Conservation (phyloP, 2,113 vertebrate genomes). For the Perca schrenkii region DNA sequence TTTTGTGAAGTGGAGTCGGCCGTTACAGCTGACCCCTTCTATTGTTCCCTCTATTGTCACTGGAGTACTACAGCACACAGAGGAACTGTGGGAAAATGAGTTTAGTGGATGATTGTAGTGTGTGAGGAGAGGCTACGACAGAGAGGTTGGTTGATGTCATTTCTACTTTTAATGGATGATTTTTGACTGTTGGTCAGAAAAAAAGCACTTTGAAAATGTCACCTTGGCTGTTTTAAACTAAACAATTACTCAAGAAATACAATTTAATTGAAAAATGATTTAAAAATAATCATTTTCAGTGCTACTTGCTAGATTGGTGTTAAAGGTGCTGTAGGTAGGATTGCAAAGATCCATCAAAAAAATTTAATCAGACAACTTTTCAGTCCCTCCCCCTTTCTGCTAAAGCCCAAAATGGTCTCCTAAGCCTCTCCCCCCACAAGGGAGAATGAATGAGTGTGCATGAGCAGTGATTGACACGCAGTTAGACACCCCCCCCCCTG, state of each 20-base stretch:
- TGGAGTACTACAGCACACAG: background rate
- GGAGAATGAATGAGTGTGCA: no score
- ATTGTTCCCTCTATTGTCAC: slow-evolving; percentile 13
- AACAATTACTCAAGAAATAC: background rate
- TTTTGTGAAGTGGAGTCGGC: slow-evolving; percentile 29
- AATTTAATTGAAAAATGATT: background rate
- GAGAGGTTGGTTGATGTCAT: slow-evolving; percentile 17
- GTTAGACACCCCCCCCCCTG: no score
- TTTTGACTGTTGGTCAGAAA: background rate
- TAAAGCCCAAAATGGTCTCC: no score
- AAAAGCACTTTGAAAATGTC: background rate
- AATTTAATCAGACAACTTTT: no score
- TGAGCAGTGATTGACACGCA: no score
- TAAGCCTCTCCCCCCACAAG: no score
- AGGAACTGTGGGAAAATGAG: slow-evolving; percentile 46
- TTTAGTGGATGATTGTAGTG: slow-evolving; percentile 6
- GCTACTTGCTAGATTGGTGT: background rate
- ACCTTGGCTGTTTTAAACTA: background rate
- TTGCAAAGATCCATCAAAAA: no score
- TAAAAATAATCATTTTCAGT: background rate
- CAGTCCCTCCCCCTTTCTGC: no score
- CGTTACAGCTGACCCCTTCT: slow-evolving; percentile 26
- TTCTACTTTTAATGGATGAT: background rate
- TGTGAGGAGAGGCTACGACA: background rate
- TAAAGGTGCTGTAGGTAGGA: no score